Evolutionary conservation across 1,140 invertebrate species (phyloP), one percentile per base, ranked within the genome.

Genomic region (Drosophila sucinea): DNA sequence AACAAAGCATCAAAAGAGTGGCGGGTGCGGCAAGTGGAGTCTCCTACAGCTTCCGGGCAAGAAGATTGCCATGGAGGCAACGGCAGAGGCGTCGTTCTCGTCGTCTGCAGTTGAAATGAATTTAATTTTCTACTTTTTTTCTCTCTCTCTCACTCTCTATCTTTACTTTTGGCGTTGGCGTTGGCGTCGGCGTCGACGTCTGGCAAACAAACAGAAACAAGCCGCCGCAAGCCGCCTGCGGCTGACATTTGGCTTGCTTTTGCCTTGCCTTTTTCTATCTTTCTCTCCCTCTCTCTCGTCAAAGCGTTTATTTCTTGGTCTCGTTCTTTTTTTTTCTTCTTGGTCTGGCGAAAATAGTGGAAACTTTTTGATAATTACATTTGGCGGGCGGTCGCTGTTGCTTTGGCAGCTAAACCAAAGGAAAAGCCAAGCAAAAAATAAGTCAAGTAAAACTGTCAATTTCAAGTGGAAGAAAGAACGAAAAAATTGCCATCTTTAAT

Each of bases 291-390:
- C 44, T 51, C 44, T 3, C 17, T 51, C 23, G 7, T 23, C 17
- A 23, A 23, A 44, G 41, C 41, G 17, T 44, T 41, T 41, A n/a
- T 23, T 25, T 17, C 17, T 47, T 47, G 44, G 5, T 47, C 17
- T 47, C 6, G 58, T 10, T 38, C 35, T 3, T 7, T 47, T 51
- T 58, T 17, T 47, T 55, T 32, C 25, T 40, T 61, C 75, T 75
- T 67, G n/a, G 25, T 44, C 55, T 55, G 44, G 38, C 44, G 56
- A 77, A 87, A 86, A 79, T 83, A 83, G 83, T 79, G 67, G 71
- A 89, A 89, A 86, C 84, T 86, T 86, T 77, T 89, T 70, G 77
- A 89, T 86, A 86, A 86, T 86, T 89, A 89, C 83, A 86, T 86
- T 86, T 86, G 75, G 78, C 78, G 78, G 73, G 44, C 79, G 65